Base-by-base conservation (phyloP, 2,888 invertebrate species). In the Ophion slaviceki region DNA sequence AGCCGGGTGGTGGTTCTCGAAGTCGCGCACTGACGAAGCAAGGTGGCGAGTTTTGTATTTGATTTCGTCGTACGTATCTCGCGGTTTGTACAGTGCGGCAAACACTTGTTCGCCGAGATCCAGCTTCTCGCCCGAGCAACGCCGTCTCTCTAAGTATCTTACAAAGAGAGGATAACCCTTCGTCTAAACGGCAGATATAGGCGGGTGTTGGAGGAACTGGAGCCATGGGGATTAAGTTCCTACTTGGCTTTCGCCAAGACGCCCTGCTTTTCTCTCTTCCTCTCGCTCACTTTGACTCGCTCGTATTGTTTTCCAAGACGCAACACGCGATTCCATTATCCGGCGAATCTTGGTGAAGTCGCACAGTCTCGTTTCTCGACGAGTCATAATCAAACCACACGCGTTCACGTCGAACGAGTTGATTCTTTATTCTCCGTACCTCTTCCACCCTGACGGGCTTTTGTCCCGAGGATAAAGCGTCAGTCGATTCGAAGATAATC, bases 191-290 rank as follows among this genome's bases (percentile, higher is more conserved):
- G 24, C 20, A 20, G 24, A 57, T 67, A 77, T 8, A 66, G 28
- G 2, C 59, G 14, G n/a, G 8, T 78, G 40, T 28, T 28, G 28
- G 45, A 68, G 70, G 67, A 78, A 74, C 74, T 70, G 45, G 57
- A 74, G 47, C 74, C 53, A 36, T 36, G 57, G 57, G 82, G 85
- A 85, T 85, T 85, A 85, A 82, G 64, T 71, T 67, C 28, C 40
- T 17, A 57, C 80, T 80, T 72, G 71, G 62, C 57, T 61, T 53
- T 57, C 47, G 40, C 47, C 53, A 76, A 40, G 20, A 67, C 47
- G 24, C 6, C 17, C 36, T 32, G 40, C 6, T 47, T 45, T 66
- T 40, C 67, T 72, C 66, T 78, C 68, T 70, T 66, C 71, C 71
- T 80, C 70, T 71, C 75, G 45, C 64, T 10, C 70, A 76, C 57